Conservation (phyloP, 2,888 invertebrate species). For the Dexiosoma caninum region DNA sequence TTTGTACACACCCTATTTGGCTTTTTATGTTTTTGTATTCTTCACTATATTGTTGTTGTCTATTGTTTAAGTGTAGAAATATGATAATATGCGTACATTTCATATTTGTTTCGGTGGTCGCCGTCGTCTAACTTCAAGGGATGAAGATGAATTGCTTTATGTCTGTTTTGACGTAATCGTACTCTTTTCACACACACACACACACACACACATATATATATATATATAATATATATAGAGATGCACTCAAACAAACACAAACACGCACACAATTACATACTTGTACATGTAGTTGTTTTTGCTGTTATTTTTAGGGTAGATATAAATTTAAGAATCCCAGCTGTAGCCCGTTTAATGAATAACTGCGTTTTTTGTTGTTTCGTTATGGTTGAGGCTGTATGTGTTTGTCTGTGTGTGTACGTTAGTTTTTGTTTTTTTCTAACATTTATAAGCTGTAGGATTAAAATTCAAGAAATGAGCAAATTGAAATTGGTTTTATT, state of each 20-base stretch:
- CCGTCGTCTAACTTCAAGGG: conserved; percentile 66
- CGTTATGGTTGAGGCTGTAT: too few species aligned
- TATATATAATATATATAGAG: background rate
- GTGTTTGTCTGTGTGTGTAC: background rate
- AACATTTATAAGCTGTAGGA: conserved; percentile 56
- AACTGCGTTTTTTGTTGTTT: conserved; percentile 42
- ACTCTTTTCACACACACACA: conserved; percentile 62
- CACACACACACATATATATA: background rate
- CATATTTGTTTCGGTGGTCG: conserved; percentile 63
- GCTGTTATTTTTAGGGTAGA: conserved; percentile 36
- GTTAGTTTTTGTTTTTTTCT: conserved; percentile 19
- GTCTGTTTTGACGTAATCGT: conserved; percentile 75
- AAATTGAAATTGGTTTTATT: conserved; percentile 56
- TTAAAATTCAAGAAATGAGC: conserved; percentile 61
- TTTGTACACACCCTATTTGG: conserved; percentile 72
- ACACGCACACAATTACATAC: background rate
- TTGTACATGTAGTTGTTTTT: background rate
- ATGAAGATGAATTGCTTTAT: conserved; percentile 75
- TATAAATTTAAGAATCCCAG: conserved; percentile 49
- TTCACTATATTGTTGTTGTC: conserved; percentile 37
- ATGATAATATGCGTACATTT: conserved; percentile 71
- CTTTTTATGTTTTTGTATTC: conserved; percentile 63
- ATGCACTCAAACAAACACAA: conserved; percentile 8
- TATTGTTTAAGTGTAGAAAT: conserved; percentile 68
- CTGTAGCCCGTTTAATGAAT: conserved; percentile 60